phyloP scores from a whole-genome alignment of 2,113 vertebrate species.

The Lampris incognitus region DNA sequence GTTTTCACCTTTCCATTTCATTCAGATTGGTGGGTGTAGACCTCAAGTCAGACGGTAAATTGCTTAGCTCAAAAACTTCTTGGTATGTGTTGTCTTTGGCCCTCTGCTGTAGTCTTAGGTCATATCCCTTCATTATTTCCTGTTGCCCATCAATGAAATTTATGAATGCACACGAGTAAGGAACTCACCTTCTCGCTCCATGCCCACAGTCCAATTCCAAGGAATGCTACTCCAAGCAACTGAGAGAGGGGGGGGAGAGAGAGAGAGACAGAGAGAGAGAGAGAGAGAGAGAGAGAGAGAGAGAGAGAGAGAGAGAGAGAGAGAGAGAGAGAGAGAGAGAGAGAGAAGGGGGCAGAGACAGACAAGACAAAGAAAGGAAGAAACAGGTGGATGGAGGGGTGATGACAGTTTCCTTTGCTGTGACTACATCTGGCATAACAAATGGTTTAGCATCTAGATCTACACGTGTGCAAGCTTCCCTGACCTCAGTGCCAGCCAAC shows the following conservation, averaged over 20 bases:
- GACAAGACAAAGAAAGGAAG: neutral
- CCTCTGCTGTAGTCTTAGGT: neutral
- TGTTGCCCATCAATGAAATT: neutral
- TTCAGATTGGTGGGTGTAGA: conserved; percentile 7
- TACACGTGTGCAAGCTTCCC: conserved; percentile 2
- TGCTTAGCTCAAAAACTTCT: neutral
- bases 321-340: neutral
- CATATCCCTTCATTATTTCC: neutral
- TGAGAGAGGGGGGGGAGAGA: conserved; percentile 11
- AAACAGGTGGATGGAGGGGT: neutral
- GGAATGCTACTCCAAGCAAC: conserved; percentile 78
- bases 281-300: conserved; percentile 16
- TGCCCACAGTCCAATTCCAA: conserved; percentile 77
- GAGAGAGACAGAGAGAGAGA: conserved; percentile 8
- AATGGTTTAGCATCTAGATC: too few relatives aligned
- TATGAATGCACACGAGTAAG: neutral
- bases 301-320: neutral
- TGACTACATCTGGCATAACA: conserved; percentile 30
- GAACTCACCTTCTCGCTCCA: conserved; percentile 77
- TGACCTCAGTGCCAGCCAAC: neutral
- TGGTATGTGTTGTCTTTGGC: neutral
- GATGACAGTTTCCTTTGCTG: conserved; percentile 33
- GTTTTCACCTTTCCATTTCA: conserved; percentile 9
- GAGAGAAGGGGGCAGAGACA: conserved; percentile 4
- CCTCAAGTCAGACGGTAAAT: neutral